Base-by-base conservation (phyloP, 2,113 vertebrate genomes). In the Cyrtonyx montezumae region DNA sequence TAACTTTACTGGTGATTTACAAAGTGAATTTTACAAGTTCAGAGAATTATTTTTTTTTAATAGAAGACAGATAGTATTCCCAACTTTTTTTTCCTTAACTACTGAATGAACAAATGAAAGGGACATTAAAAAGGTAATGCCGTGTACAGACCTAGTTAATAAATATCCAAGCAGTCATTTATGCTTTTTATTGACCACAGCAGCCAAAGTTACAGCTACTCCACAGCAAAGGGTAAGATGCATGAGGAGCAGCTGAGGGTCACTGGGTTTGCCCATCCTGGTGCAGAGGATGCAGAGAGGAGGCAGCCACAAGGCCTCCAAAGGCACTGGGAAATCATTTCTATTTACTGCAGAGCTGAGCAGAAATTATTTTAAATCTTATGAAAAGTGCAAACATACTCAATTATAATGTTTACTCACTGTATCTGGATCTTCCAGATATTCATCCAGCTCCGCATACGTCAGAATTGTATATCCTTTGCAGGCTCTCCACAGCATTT, bases 391-490 rank as follows among this genome's bases (percentile, higher is more conserved):
- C 62, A 48, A 76, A 66, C 22, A 32, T 67, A 71, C 3, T 15
- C 51, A 53, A 19, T 13, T 25, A 10, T 3, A 37, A 36, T 3
- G 4, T 74, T 63, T 65, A 98, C 98, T 96, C 94, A 99, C 99
- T 1, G 99, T 99, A 74, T 98, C 98, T 3, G 98, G 98, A 87
- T 99, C 98, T 61, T 99, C 98, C 20, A 99, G 95, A 87, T 95
- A 95, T n/a, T 99, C 97, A 3, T 99, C 98, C 25, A 99, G 82
- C 85, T 99, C 99, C 1, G 98, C 98, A 6, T 98, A 99, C 6
- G 98, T 99, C 78, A 99, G 97, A 34, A 99, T 99, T 46, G 99
- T 99, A 87, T 98, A 99, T 34, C 99, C 99, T 97, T 99, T 99
- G 93, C 99, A 99, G 15, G 98, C 99, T 83, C 99, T 97, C 99